Percentiles rank a stretch among this genome's conserved stretches.
Conservation (phyloP, 2,113 vertebrate species). For the Thymallus thymallus region DNA sequence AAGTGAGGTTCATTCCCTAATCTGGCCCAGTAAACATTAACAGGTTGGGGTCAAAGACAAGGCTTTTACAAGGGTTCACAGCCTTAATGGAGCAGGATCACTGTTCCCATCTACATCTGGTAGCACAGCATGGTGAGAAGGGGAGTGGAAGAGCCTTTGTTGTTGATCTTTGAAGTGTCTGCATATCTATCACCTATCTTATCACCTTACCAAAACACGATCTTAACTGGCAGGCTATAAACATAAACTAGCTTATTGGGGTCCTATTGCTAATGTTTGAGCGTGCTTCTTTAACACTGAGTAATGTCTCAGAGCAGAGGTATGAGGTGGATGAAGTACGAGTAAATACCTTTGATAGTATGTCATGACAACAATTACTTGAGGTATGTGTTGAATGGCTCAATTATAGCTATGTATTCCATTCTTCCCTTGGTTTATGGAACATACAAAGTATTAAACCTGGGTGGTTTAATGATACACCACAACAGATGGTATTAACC, state of each 20-base stretch:
- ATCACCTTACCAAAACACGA: not conserved
- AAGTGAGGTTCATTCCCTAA: constrained; percentile 6
- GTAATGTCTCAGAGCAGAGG: not conserved
- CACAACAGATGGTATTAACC: too few species aligned
- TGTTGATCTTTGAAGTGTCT: constrained; percentile 2
- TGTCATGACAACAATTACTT: too few species aligned
- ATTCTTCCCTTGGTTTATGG: too few species aligned
- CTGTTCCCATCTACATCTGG: not conserved
- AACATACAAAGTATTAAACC: too few species aligned
- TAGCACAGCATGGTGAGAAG: not conserved
- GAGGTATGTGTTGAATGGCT: too few species aligned
- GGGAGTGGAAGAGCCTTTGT: not conserved
- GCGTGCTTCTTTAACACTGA: not conserved
- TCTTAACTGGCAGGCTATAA: not conserved
- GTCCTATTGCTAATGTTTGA: not conserved
- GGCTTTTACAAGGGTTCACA: constrained; percentile 11
- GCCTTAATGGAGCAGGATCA: not conserved
- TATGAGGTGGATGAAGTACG: too few species aligned
- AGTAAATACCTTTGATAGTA: too few species aligned
- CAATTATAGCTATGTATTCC: too few species aligned
- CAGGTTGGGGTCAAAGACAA: constrained; percentile 1
- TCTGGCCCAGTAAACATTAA: constrained; percentile 19
- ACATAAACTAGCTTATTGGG: too few species aligned
- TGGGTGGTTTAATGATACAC: too few species aligned
- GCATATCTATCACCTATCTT: not conserved